Evolutionary conservation across 2,797 vertebrate genomes (phyloP).

Genomic region (Heterohyrax brucei): DNA sequence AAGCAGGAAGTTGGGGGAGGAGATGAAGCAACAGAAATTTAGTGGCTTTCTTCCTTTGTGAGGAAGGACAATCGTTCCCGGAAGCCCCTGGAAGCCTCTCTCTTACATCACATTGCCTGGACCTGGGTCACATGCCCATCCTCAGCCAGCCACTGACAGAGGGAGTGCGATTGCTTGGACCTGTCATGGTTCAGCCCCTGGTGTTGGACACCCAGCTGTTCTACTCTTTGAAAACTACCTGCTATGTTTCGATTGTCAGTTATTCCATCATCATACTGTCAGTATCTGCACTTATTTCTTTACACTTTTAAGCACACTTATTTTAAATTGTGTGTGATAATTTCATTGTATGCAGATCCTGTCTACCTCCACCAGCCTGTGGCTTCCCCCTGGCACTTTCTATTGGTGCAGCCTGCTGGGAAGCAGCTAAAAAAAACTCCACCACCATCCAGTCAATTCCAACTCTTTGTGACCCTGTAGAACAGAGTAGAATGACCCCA

Average conservation of each 20-base stretch:
- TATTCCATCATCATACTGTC: not conserved
- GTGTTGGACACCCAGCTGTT: not conserved
- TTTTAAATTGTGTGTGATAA: not conserved
- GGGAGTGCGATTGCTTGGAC: not conserved
- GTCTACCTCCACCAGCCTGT: not conserved
- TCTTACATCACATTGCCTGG: not conserved
- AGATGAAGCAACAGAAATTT: not conserved
- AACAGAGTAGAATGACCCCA: too few relatives aligned
- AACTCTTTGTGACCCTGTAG: too few relatives aligned
- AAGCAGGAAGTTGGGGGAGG: not conserved
- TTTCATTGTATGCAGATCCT: rapidly evolving
- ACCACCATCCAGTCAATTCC: too few relatives aligned
- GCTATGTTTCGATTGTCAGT: not conserved
- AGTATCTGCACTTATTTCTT: not conserved
- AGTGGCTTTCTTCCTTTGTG: not conserved
- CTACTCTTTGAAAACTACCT: not conserved
- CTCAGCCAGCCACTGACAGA: not conserved
- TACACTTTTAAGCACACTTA: not conserved
- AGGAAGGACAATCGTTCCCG: not conserved
- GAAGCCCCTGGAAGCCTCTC: not conserved
- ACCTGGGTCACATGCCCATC: not conserved
- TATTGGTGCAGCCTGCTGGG: not conserved
- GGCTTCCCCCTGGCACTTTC: not conserved
- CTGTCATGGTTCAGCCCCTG: not conserved
- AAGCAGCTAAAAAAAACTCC: too few relatives aligned